Percentiles rank a stretch among this genome's conserved stretches.
Evolutionary conservation across 2,113 vertebrate species (phyloP).

Genomic region (Lamprologus tigripictilis): DNA sequence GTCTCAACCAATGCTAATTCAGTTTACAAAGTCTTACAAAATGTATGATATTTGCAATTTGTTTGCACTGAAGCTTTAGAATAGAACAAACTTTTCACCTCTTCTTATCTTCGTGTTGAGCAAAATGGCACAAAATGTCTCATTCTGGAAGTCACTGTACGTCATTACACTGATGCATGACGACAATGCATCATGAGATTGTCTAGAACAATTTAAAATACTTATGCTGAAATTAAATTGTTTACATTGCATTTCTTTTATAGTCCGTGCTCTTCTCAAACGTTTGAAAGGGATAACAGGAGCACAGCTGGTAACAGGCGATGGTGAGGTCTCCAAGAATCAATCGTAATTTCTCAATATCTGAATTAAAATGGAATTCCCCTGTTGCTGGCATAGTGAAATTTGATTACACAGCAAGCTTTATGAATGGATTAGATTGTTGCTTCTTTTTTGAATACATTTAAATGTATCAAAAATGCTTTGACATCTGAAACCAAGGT

Average conservation of each 20-base stretch:
- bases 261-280: background rate
- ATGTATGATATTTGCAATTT: background rate
- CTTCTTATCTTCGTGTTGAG: background rate
- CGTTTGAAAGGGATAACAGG: fast-evolving
- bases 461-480: background rate
- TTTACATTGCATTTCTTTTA: background rate
- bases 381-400: background rate
- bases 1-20: background rate
- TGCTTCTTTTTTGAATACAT: background rate
- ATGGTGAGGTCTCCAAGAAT: background rate
- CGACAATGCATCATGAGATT: background rate
- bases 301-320: background rate
- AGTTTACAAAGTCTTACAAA: background rate
- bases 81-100: background rate
- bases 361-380: background rate
- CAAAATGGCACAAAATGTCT: background rate
- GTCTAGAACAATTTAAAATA: background rate
- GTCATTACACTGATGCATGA: background rate
- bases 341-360: background rate
- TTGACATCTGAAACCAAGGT: background rate
- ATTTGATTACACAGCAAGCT: background rate
- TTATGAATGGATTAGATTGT: background rate
- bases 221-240: background rate
- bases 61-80: background rate
- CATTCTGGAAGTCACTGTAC: background rate